phyloP scores from a whole-genome alignment of 2,888 invertebrate genomes.

The Melieria omissa region DNA sequence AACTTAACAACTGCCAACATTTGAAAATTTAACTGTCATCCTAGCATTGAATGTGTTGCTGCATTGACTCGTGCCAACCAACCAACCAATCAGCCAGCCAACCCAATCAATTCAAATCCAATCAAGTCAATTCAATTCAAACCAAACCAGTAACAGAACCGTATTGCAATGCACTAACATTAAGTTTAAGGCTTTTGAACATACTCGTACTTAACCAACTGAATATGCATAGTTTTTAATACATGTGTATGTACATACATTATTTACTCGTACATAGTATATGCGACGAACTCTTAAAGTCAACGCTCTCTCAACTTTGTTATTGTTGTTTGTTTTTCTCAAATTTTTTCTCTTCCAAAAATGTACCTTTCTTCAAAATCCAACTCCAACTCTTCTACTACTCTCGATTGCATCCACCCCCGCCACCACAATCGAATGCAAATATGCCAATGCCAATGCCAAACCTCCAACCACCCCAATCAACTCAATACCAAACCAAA shows the following conservation, averaged over 20 bases:
- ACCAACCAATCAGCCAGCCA: no score
- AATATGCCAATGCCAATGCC: slow-evolving; percentile 28
- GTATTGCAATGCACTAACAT: slow-evolving; percentile 37
- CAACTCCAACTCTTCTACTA: slow-evolving; percentile 28
- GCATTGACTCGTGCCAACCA: no score
- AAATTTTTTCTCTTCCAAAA: slow-evolving; percentile 13
- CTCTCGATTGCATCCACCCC: slow-evolving; percentile 11
- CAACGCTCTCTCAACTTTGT: slow-evolving; percentile 12
- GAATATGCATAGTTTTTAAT: background rate
- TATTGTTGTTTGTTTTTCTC: slow-evolving; percentile 10
- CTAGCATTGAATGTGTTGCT: slow-evolving; percentile 16
- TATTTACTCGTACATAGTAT: slow-evolving; percentile 22
- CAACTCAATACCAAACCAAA: background rate
- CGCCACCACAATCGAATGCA: slow-evolving; percentile 33
- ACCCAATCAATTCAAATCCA: slow-evolving; percentile 17
- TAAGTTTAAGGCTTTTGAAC: slow-evolving; percentile 32
- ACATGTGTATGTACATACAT: slow-evolving; percentile 21
- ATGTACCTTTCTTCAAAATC: slow-evolving; percentile 27
- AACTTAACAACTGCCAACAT: slow-evolving; percentile 17
- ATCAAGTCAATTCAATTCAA: slow-evolving; percentile 14
- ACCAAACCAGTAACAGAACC: background rate
- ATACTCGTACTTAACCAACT: slow-evolving; percentile 26
- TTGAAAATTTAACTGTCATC: slow-evolving; percentile 19
- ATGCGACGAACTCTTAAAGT: slow-evolving; percentile 21
- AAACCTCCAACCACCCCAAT: slow-evolving; percentile 17